These are phyloP conservation scores for Pycnonotus jocosus DNA, from an alignment of 2,113 vertebrate species.

Conservation along the genomic window DNA sequence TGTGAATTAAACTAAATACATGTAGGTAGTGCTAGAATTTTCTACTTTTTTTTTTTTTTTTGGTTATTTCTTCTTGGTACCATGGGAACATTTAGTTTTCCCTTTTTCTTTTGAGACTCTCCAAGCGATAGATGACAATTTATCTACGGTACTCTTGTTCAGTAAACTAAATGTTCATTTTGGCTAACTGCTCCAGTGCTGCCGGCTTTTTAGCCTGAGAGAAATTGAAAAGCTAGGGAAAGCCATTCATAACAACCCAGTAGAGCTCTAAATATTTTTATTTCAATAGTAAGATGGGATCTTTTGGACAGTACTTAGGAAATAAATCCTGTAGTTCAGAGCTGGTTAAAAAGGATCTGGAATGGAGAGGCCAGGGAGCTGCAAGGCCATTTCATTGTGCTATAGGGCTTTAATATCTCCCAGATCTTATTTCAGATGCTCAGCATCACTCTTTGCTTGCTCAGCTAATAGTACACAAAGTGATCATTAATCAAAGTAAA, in stretches of 20 bases:
- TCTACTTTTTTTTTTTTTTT: too few relatives aligned
- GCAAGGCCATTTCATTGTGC: not conserved
- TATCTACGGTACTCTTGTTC: rapidly evolving
- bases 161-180: not conserved
- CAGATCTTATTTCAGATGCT: not conserved
- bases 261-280: not conserved
- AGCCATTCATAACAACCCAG: not conserved
- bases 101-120: not conserved
- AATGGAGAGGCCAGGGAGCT: not conserved
- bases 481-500: slow-evolving; percentile 27
- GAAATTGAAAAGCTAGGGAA: not conserved
- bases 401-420: not conserved
- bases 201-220: not conserved
- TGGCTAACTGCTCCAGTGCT: not conserved
- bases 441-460: not conserved
- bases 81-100: not conserved
- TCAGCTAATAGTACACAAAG: slow-evolving; percentile 1
- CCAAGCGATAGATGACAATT: not conserved
- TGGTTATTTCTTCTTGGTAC: not conserved
- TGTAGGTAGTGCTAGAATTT: not conserved
- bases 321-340: not conserved
- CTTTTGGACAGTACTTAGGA: not conserved
- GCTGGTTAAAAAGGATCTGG: not conserved
- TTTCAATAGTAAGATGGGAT: not conserved
- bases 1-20: not conserved